A percentile compares a stretch with the other conserved stretches of the same genome.
These are phyloP conservation scores for Cuculus canorus DNA, from an alignment of 2,797 vertebrate species.

Conservation along the genomic window DNA sequence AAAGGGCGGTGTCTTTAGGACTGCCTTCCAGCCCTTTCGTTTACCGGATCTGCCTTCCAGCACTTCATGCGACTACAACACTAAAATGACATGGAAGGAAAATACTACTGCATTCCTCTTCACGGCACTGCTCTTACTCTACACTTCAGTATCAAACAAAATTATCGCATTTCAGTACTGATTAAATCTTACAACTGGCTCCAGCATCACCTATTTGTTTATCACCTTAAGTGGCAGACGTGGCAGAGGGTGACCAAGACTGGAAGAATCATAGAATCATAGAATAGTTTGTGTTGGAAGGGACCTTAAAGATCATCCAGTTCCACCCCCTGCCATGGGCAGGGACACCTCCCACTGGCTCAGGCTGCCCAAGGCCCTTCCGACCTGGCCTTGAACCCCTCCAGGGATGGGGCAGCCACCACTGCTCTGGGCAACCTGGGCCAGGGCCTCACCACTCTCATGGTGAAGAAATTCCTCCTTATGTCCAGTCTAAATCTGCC, in stretches of 20 bases:
- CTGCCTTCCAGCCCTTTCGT: background rate
- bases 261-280: no score
- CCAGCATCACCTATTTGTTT: background rate
- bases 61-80: background rate
- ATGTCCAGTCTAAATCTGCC: no score
- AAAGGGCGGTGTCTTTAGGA: background rate
- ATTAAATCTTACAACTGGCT: background rate
- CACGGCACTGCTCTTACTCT: background rate
- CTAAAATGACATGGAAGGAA: background rate
- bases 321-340: no score
- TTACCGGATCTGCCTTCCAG: background rate
- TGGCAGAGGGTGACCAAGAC: background rate
- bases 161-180: background rate
- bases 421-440: no score
- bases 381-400: no score
- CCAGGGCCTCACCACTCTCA: no score
- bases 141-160: background rate
- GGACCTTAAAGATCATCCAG: no score
- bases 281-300: no score
- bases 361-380: no score
- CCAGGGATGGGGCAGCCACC: no score
- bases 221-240: background rate
- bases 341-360: no score
- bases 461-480: no score
- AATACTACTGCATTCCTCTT: background rate